A percentile compares a stretch with the other conserved stretches of the same genome.
Evolutionary conservation across 2,113 vertebrate species (phyloP).

Genomic region (Notechis scutatus): DNA sequence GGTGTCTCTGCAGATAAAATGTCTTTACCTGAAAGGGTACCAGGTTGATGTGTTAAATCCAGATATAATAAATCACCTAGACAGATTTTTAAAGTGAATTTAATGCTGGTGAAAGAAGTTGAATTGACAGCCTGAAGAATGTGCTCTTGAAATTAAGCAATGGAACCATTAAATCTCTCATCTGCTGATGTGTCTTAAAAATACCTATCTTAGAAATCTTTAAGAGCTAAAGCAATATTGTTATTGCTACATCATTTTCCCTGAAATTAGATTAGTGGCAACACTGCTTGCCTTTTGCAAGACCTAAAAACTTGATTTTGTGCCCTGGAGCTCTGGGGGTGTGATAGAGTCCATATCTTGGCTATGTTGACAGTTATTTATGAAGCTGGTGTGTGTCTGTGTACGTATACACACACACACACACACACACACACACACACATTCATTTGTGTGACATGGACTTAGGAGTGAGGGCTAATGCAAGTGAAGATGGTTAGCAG

Average conservation of each 20-base stretch:
- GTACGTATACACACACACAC: too few relatives aligned
- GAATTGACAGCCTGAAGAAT: slow-evolving; percentile 7
- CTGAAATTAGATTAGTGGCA: neutral
- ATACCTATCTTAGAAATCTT: neutral
- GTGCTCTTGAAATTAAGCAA: neutral
- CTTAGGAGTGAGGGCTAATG: neutral
- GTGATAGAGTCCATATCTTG: neutral
- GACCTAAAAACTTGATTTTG: neutral
- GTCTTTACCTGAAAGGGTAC: slow-evolving; percentile 15
- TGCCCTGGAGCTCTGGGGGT: neutral
- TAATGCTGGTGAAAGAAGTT: slow-evolving; percentile 17
- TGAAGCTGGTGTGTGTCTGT: neutral
- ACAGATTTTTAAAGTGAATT: slow-evolving; percentile 27
- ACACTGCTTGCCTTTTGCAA: neutral
- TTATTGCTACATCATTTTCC: neutral
- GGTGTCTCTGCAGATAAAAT: neutral
- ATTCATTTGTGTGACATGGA: neutral
- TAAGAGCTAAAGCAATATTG: neutral
- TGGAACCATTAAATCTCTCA: neutral
- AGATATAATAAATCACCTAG: slow-evolving; percentile 35
- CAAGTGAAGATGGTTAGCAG: neutral
- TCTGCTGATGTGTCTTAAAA: neutral
- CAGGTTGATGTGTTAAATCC: neutral
- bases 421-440: too few relatives aligned
- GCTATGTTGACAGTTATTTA: neutral